phyloP scores from a whole-genome alignment of 2,888 invertebrate genomes.

The Mayetiola destructor region DNA sequence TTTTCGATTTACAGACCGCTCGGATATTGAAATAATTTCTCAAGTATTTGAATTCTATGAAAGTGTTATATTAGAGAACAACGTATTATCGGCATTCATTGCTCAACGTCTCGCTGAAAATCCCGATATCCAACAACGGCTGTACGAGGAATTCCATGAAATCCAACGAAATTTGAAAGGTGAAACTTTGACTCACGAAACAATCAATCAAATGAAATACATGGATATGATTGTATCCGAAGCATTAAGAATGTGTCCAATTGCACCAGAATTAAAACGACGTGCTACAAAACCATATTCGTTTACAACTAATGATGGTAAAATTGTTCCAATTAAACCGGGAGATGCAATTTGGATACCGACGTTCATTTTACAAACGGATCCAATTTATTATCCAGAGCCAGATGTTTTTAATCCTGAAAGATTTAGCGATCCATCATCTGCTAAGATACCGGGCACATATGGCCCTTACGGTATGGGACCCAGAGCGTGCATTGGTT shows the following conservation, averaged over 20 bases:
- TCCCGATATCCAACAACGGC: slow-evolving; percentile 38
- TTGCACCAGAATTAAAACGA: slow-evolving; percentile 35
- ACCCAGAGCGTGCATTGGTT: slow-evolving; percentile 46
- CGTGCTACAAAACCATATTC: slow-evolving; percentile 38
- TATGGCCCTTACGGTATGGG: slow-evolving; percentile 45
- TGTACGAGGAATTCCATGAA: slow-evolving; percentile 38
- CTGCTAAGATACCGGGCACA: slow-evolving; percentile 34
- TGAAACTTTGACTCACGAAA: slow-evolving; percentile 38
- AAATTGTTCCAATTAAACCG: slow-evolving; percentile 23
- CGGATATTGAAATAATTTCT: slow-evolving; percentile 19
- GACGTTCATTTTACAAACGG: slow-evolving; percentile 36
- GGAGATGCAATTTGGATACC: slow-evolving; percentile 31
- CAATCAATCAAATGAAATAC: slow-evolving; percentile 41
- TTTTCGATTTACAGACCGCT: not conserved
- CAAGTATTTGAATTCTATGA: slow-evolving; percentile 35
- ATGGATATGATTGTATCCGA: slow-evolving; percentile 47
- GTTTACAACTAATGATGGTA: slow-evolving; percentile 25
- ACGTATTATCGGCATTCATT: slow-evolving; percentile 30
- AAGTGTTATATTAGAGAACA: slow-evolving; percentile 27
- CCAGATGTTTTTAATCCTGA: slow-evolving; percentile 44
- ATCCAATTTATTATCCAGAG: slow-evolving; percentile 39
- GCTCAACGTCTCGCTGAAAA: slow-evolving; percentile 39
- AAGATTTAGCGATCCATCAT: slow-evolving; percentile 43
- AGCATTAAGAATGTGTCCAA: slow-evolving; percentile 37
- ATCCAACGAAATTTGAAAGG: slow-evolving; percentile 27